Percentiles rank a stretch among this genome's conserved stretches.
These are phyloP conservation scores for Valencia hispanica DNA, from an alignment of 2,797 vertebrate species.

Conservation along the genomic window DNA sequence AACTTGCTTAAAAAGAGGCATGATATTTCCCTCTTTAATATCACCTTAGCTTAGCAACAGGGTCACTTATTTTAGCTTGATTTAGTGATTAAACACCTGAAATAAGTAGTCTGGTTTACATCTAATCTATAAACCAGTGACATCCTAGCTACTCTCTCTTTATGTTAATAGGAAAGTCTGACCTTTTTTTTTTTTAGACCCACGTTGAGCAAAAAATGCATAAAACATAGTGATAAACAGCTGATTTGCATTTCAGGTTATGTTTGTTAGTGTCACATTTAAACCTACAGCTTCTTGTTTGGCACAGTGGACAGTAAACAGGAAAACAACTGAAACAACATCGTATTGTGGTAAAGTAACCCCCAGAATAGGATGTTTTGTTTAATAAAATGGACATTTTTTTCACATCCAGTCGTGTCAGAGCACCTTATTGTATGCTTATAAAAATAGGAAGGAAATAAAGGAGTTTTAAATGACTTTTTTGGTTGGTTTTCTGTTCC, in stretches of 20 bases:
- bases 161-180: neutral
- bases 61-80: neutral
- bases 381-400: neutral
- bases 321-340: neutral
- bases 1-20: too few species aligned
- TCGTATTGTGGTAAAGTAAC: neutral
- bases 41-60: neutral
- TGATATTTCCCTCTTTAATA: too few species aligned
- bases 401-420: constrained; percentile 10
- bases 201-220: neutral
- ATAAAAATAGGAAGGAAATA: neutral
- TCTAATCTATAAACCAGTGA: neutral
- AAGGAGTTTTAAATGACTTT: neutral
- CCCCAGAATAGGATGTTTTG: too few species aligned
- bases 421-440: neutral
- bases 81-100: neutral
- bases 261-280: neutral
- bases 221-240: neutral
- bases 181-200: neutral
- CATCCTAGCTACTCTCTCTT: too few species aligned
- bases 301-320: neutral
- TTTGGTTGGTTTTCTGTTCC: neutral
- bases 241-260: too few species aligned
- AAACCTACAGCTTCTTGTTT: too few species aligned
- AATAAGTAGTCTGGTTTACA: neutral